phyloP scores from a whole-genome alignment of 2,888 invertebrate genomes.

The Cryptocephalus primarius region DNA sequence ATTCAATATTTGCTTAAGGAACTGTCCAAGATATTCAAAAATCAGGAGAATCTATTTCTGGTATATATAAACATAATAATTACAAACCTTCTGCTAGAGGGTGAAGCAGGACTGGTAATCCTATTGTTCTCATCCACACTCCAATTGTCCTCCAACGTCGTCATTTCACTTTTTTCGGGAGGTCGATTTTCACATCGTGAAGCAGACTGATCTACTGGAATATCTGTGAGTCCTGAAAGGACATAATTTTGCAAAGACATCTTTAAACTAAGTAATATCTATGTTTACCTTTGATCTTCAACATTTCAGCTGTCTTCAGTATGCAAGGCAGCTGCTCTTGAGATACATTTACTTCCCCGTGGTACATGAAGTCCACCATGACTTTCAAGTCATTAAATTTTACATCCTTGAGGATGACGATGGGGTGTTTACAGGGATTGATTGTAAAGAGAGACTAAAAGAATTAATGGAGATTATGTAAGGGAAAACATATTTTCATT shows the following conservation, averaged over 20 bases:
- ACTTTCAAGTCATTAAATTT: constrained; percentile 75
- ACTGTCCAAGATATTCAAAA: too few relatives aligned
- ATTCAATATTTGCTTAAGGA: too few relatives aligned
- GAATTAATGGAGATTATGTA: neutral
- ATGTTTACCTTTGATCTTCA: constrained; percentile 64
- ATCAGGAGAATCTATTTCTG: too few relatives aligned
- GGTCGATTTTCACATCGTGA: constrained; percentile 58
- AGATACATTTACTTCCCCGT: constrained; percentile 84
- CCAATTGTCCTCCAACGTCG: constrained; percentile 48
- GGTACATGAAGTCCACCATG: constrained; percentile 88
- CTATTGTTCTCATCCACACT: constrained; percentile 50
- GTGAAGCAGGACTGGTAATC: constrained; percentile 44
- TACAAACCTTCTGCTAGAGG: constrained; percentile 33
- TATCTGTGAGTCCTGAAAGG: constrained; percentile 59
- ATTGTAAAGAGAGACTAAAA: constrained; percentile 68
- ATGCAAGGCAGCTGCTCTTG: constrained; percentile 75
- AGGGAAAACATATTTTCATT: too few relatives aligned
- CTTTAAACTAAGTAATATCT: too few relatives aligned
- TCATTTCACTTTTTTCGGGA: constrained; percentile 39
- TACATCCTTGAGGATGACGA: constrained; percentile 82
- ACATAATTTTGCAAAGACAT: too few relatives aligned
- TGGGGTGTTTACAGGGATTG: constrained; percentile 81
- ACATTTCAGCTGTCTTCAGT: constrained; percentile 71
- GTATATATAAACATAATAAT: too few relatives aligned
- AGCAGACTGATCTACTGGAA: constrained; percentile 66